Percentiles rank a stretch among this genome's conserved stretches.
Conservation (phyloP, 2,888 invertebrate genomes). For the Leptopilina myrica region DNA sequence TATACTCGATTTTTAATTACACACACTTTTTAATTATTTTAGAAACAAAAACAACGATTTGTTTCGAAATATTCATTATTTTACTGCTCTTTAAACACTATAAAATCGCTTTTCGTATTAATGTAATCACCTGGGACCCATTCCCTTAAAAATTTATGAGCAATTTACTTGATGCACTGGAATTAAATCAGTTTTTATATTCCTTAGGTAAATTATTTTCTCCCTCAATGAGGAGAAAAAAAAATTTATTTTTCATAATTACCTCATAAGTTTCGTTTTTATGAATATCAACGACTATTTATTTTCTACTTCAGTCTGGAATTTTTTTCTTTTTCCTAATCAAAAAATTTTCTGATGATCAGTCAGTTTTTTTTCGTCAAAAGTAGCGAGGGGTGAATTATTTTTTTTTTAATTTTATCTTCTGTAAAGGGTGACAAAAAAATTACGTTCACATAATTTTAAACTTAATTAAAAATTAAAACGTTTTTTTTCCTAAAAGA, state of each 20-base stretch:
- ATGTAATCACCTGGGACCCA: constrained; percentile 30
- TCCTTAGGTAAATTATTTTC: constrained; percentile 13
- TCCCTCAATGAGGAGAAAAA: not conserved
- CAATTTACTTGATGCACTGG: constrained; percentile 32
- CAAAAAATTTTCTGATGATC: no score
- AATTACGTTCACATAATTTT: no score
- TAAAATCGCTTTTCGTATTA: constrained; percentile 15
- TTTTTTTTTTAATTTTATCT: no score
- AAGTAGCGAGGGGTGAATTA: no score
- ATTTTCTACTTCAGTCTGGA: no score
- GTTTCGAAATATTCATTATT: constrained; percentile 14
- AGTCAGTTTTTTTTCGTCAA: no score
- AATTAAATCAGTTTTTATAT: constrained; percentile 29
- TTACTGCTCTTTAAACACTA: constrained; percentile 23
- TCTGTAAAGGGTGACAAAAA: no score
- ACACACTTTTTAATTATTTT: not conserved
- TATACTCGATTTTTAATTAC: constrained; percentile 3
- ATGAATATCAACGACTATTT: not conserved
- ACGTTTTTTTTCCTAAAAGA: no score
- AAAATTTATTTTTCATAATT: constrained; percentile 3
- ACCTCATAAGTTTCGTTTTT: constrained; percentile 8
- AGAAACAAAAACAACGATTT: not conserved
- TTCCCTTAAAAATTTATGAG: constrained; percentile 26
- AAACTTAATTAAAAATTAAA: no score
- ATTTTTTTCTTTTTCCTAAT: no score